Conservation (phyloP, 53 echinoderm and acorn worm genomes). For the Hippasteria phrygiana region DNA sequence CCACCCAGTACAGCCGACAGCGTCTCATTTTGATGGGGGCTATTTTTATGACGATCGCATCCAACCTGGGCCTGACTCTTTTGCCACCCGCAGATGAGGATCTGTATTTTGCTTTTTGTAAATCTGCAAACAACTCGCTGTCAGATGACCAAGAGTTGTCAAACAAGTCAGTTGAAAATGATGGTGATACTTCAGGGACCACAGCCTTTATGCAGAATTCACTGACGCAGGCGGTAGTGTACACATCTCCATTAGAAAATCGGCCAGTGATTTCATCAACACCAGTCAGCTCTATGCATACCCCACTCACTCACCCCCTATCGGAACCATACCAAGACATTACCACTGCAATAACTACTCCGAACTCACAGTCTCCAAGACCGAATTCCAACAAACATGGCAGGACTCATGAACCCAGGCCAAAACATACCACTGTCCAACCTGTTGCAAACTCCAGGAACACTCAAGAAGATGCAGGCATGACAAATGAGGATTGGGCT, state of each 20-base stretch:
- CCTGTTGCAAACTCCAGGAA: conserved; percentile 9
- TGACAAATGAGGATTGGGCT: not conserved
- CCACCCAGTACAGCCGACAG: conserved; percentile 66
- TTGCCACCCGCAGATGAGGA: conserved; percentile 72
- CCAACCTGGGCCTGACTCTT: conserved; percentile 79
- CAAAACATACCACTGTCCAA: not conserved
- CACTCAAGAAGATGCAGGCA: conserved; percentile 21
- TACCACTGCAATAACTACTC: not conserved
- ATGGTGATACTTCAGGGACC: not conserved
- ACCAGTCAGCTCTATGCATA: not conserved
- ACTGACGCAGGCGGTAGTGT: not conserved
- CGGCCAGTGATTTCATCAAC: not conserved
- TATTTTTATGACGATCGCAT: conserved; percentile 69
- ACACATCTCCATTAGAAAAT: not conserved
- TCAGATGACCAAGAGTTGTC: not conserved
- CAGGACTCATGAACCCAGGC: not conserved
- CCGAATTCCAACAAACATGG: not conserved
- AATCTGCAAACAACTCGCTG: not conserved
- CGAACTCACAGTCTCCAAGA: not conserved
- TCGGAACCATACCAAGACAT: not conserved
- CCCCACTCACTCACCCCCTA: not conserved
- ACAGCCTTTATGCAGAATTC: not conserved
- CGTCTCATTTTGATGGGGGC: conserved; percentile 78
- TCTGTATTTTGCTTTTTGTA: conserved; percentile 52
- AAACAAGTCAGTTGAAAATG: conserved; percentile 2